These are phyloP conservation scores for Myotis yumanensis DNA, from an alignment of 2,113 vertebrate genomes.

Conservation along the genomic window DNA sequence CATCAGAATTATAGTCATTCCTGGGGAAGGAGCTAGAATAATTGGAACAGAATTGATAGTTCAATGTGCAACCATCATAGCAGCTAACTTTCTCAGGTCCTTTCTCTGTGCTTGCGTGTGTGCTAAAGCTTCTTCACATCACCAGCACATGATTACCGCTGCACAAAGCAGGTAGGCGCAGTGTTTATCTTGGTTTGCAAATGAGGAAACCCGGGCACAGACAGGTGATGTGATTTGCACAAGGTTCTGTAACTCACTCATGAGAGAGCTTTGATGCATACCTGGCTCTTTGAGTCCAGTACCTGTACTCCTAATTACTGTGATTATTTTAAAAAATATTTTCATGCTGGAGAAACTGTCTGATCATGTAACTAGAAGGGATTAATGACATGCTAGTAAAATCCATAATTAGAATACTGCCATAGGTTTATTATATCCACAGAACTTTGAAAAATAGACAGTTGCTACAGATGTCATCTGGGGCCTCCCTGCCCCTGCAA, in stretches of 20 bases:
- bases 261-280: not conserved
- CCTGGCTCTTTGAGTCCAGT: not conserved
- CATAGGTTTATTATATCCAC: not conserved
- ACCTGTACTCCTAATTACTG: not conserved
- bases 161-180: not conserved
- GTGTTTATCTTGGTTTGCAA: not conserved
- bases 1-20: not conserved
- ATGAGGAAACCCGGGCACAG: not conserved
- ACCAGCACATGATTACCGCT: too few relatives aligned
- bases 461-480: not conserved
- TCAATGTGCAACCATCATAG: not conserved
- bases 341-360: slow-evolving; percentile 35
- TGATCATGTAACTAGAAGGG: not conserved
- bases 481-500: not conserved
- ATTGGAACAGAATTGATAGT: not conserved
- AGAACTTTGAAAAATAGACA: not conserved
- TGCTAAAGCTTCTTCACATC: not conserved
- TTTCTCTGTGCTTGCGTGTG: not conserved
- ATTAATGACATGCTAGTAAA: slow-evolving; percentile 40
- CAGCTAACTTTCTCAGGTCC: not conserved
- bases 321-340: slow-evolving; percentile 25
- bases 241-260: not conserved
- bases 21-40: slow-evolving; percentile 2
- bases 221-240: not conserved
- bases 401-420: not conserved